Evolutionary conservation across 1,140 invertebrate genomes (phyloP), one percentile per base, ranked within the genome.

Genomic region (Vanessa atalanta): DNA sequence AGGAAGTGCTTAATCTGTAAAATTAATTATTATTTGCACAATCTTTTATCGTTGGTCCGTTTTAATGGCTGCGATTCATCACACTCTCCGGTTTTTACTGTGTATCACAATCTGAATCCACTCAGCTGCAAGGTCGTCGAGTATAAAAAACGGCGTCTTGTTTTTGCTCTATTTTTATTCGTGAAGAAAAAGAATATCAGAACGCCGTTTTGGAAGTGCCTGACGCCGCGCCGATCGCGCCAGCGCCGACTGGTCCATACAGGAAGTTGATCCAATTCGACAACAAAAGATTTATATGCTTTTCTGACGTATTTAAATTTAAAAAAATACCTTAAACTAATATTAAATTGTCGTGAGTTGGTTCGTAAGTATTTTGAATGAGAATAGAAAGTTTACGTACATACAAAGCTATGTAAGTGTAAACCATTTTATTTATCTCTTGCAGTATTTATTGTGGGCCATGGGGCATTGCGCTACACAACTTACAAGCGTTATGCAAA

Each of bases 161-260:
- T 90, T 93, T 91, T 90, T 87, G 87, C 84, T 89, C 86, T 88
- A 90, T 91, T 92, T 91, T 86, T 88, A 84, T 90, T 85, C 81
- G 74, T 76, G 60, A 85, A 87, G 82, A 92, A 90, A 89, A 89
- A 90, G 86, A 90, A 88, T 86, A 90, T 87, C 86, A 88, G 84
- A 84, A 88, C 86, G 84, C 87, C 80, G 85, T 89, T 90, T 91
- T 90, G 90, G 88, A 86, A 89, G 86, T 85, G 85, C 80, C 76
- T 76, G 79, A 70, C 78, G 80, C 57, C 84, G 81, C 79, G 76
- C 77, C 78, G 81, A 48, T 71, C 68, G 75, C 70, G 73, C 65
- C 70, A 78, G 73, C 80, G 48, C 74, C 75, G 79, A 90, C 89
- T 88, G 83, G 90, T 88, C 89, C 80, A 82, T 88, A 80, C 90